Base-by-base conservation (phyloP, 1,140 invertebrate genomes). In the Trissolcus basalis region DNA sequence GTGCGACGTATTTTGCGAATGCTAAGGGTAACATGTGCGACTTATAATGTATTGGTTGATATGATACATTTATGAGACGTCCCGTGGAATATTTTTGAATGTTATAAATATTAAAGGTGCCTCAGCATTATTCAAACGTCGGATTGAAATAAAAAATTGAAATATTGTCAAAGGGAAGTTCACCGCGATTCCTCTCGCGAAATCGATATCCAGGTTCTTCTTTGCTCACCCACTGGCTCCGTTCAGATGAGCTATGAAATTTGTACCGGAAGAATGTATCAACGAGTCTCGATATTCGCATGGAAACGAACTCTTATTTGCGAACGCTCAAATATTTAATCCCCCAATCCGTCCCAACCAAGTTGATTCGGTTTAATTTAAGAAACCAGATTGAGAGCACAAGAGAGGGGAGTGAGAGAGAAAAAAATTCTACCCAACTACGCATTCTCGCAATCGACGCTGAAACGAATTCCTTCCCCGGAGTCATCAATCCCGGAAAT, bases 31-130 rank as follows among this genome's bases (percentile, higher is more conserved):
- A 54, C 50, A 60, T 55, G 32, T 51, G 58, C 14, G 36, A 35
- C 14, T 48, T 55, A n/a, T 55, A 70, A 61, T 70, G 50, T 60
- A 69, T 27, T 27, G 50, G 44, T 54, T 54, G 12, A 54, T 61
- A 48, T 61, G 67, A 61, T 61, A 70, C 58, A 55, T 61, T 61
- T 70, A 70, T 61, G 58, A 47, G 51, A 55, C 39, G 15, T 63
- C n/a, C 39, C 47, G 3, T 36, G 13, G 59, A 61, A 61, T 71
- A 71, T 70, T 50, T 61, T 63, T 71, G 58, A 61, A 63, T 61
- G 45, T 44, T 50, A 63, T 71, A 63, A 71, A 63, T 71, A 45
- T 56, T 56, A 56, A 61, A 44, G 39, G 56, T 15, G 27, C 10
- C 16, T 19, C 19, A 16, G 45, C 51, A 56, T 61, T 70, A 70